These are phyloP conservation scores for Ylistrum balloti DNA, from an alignment of 1,140 invertebrate genomes.

Conservation along the genomic window DNA sequence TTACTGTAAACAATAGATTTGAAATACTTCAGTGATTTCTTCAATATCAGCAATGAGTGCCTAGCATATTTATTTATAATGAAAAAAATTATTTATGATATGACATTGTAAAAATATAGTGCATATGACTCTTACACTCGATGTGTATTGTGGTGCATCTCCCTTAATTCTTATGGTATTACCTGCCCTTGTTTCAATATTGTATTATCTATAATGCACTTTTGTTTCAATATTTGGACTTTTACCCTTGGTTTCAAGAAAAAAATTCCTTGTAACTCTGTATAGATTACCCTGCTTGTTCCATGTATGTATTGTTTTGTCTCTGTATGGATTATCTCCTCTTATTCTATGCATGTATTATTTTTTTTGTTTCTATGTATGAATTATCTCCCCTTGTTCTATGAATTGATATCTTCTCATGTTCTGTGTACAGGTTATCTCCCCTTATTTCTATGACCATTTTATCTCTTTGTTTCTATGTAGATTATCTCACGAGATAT, in stretches of 20 bases:
- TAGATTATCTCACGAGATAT: no score
- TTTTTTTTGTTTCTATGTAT: background rate
- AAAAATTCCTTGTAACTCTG: no score
- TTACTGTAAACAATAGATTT: no score
- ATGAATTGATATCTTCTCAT: no score
- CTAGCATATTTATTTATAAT: background rate
- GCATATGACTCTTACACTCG: background rate
- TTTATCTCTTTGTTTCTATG: no score
- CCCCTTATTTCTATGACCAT: no score
- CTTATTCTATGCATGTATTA: background rate
- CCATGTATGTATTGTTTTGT: background rate
- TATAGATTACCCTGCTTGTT: background rate
- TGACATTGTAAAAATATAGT: slow-evolving; percentile 2
- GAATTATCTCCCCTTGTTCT: background rate
- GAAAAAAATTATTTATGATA: background rate
- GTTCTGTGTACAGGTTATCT: no score
- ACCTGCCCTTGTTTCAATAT: background rate
- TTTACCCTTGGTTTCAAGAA: no score
- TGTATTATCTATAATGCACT: no score
- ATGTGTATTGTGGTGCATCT: background rate
- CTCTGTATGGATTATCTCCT: background rate
- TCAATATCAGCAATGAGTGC: no score
- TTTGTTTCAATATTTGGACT: no score
- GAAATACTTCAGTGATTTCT: no score
- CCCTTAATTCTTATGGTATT: background rate